phyloP scores from a whole-genome alignment of 1,140 invertebrate species.

The Achroia grisella region DNA sequence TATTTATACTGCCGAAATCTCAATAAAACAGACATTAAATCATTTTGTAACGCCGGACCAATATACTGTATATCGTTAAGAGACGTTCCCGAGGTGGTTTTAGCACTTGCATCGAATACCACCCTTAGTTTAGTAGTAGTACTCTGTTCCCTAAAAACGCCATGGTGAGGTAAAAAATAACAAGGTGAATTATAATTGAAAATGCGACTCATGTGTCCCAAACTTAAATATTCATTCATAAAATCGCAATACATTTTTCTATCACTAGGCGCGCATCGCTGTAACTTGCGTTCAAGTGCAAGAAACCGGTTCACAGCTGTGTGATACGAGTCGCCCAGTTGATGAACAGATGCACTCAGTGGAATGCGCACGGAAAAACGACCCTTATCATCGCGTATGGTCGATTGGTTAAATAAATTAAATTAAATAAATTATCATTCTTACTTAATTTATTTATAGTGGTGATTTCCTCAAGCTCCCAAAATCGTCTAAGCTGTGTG shows the following conservation, averaged over 20 bases:
- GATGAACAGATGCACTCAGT: constrained; percentile 1
- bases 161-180: constrained; percentile 57
- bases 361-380: constrained; percentile 7
- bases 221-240: constrained; percentile 27
- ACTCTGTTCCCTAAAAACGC: constrained; percentile 32
- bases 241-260: constrained; percentile 25
- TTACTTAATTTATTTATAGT: background rate
- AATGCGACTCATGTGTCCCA: constrained; percentile 28
- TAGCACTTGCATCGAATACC: constrained; percentile 35
- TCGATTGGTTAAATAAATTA: constrained; percentile 3
- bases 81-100: constrained; percentile 15
- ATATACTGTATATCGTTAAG: constrained; percentile 29
- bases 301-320: constrained; percentile 18
- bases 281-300: constrained; percentile 13
- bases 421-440: background rate
- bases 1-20: constrained; percentile 19
- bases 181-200: constrained; percentile 1
- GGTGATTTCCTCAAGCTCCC: constrained; percentile 3
- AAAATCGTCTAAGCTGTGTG: constrained; percentile 5
- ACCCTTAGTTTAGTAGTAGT: constrained; percentile 35
- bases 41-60: constrained; percentile 37
- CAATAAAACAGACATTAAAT: constrained; percentile 24
- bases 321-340: constrained; percentile 18
- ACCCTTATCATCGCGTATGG: constrained; percentile 2
- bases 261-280: background rate